Percentiles rank a stretch among this genome's conserved stretches.
Conservation (phyloP, 2,797 vertebrate species). For the Enteromius treurensis region DNA sequence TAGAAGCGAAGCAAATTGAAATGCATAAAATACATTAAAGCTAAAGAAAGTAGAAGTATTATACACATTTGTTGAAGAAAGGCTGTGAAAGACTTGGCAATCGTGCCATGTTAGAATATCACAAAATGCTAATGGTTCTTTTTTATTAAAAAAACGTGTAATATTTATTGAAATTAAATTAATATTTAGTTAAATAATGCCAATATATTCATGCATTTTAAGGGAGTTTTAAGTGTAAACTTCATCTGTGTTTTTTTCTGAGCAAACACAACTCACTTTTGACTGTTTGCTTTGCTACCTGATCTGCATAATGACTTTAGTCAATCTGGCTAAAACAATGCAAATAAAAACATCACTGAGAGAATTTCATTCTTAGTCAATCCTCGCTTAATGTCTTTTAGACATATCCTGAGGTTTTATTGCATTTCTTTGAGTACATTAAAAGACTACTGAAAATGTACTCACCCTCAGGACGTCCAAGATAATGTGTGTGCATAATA, state of each 20-base stretch:
- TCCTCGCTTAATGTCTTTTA: background rate
- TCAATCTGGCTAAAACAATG: background rate
- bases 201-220: background rate
- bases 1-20: background rate
- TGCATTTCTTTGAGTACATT: background rate
- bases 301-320: background rate
- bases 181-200: background rate
- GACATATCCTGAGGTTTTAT: background rate
- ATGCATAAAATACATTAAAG: background rate
- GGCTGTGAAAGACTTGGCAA: background rate
- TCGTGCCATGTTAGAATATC: background rate
- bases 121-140: background rate
- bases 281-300: background rate
- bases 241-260: slow-evolving; percentile 3
- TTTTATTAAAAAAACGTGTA: background rate
- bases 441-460: background rate
- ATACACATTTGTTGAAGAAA: background rate
- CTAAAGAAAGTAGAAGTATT: background rate
- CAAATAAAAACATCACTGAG: background rate
- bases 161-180: background rate
- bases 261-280: background rate
- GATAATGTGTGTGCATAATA: background rate
- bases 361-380: background rate
- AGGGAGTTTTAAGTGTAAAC: background rate
- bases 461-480: background rate